Evolutionary conservation across 2,888 invertebrate species (phyloP), one percentile per base, ranked within the genome.

Genomic region (Sacculina carcini): DNA sequence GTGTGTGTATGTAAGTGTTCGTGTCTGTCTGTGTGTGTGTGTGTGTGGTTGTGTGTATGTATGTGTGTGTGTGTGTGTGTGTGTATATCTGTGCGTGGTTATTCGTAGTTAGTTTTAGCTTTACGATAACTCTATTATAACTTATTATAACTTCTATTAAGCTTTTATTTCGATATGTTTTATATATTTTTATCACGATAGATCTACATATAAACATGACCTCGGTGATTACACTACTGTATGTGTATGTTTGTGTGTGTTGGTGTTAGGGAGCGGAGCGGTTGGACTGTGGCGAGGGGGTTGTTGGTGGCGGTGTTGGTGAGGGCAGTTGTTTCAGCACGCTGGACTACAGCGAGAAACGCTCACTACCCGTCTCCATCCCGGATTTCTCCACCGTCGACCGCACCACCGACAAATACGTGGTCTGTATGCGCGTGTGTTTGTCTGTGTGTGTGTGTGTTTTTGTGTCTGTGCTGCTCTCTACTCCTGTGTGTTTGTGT

Each of bases 371-470:
- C n/a, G 72, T 75, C 56, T 72, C 74, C 28, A 81, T 98, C 61
- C 98, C 98, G 34, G 92, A 94, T 70, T 96, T 92, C 67, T 82
- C 87, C 61, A 78, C 82, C 56, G 74, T 86, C 56, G 85, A 86
- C 64, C 71, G 82, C 58, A 77, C 78, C 58, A 85, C 85, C 50
- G 84, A 94, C 61, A 78, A 84, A 59, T 94, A 78, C 69, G 89
- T 92, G 59, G 89, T 73, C 60, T 63, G 68, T 60, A 4, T 32
- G 32, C 14, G 3, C 32, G 34, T n/a, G 3, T 12, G 34, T n/a
- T 51, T 34, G 38, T 14, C 16, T 26, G n/a, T n/a, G n/a, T n/a
- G n/a, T n/a, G n/a, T n/a, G n/a, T n/a, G n/a, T n/a, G n/a, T n/a
- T n/a, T n/a, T n/a, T n/a, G n/a, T n/a, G n/a, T n/a, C n/a, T n/a